Evolutionary conservation across 1,140 invertebrate genomes (phyloP).

Genomic region (Caerostris extrusa): DNA sequence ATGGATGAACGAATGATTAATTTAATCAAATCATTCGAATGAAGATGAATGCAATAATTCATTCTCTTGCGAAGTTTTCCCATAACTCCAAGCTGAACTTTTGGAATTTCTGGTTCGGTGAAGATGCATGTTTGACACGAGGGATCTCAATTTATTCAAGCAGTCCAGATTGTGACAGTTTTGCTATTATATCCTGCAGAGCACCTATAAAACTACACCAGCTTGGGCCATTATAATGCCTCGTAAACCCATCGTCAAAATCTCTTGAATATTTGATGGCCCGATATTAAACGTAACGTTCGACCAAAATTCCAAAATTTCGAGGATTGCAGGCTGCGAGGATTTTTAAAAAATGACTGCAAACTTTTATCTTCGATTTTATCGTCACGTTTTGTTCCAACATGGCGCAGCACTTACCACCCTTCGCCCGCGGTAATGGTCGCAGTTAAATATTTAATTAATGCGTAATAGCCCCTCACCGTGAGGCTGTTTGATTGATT

Average conservation of each 20-base stretch:
- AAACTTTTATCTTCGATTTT: conserved; percentile 33
- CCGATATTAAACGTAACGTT: conserved; percentile 2
- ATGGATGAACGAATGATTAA: too few relatives aligned
- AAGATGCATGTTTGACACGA: neutral
- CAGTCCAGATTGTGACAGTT: neutral
- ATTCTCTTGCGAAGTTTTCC: too few relatives aligned
- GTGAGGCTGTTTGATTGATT: conserved; percentile 60
- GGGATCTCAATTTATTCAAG: neutral
- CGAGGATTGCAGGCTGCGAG: neutral
- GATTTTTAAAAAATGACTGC: conserved; percentile 30
- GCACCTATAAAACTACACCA: conserved; percentile 21
- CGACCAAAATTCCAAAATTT: neutral
- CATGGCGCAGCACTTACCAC: neutral
- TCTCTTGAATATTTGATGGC: conserved; percentile 33
- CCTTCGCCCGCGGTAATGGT: conserved; percentile 47
- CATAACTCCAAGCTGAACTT: too few relatives aligned
- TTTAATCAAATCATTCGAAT: too few relatives aligned
- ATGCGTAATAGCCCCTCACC: conserved; percentile 57
- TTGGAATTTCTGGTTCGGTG: too few relatives aligned
- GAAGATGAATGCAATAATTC: too few relatives aligned
- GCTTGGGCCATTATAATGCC: conserved; percentile 16
- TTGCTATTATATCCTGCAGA: neutral
- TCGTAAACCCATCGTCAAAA: neutral
- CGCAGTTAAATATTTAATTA: conserved; percentile 66
- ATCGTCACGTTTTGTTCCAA: conserved; percentile 36